Evolutionary conservation across 2,797 vertebrate species (phyloP).

Genomic region (Sylvia borin): DNA sequence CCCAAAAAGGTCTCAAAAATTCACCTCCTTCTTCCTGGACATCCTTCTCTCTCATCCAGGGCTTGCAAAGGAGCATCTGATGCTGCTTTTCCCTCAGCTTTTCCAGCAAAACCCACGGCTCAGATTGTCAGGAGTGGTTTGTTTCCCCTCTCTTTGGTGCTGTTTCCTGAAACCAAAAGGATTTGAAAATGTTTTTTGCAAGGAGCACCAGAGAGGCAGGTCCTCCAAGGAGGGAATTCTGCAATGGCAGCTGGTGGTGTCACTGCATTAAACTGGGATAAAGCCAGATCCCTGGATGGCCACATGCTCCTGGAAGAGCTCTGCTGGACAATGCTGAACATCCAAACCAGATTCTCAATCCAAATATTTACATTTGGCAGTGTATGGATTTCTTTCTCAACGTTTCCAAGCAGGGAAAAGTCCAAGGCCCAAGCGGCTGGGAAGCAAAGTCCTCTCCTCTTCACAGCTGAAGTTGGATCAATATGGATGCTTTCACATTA

Average conservation of each 20-base stretch:
- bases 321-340: not conserved
- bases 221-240: not conserved
- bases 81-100: not conserved
- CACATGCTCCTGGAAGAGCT: not conserved
- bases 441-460: not conserved
- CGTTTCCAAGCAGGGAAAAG: not conserved
- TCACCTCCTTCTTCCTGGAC: not conserved
- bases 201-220: not conserved
- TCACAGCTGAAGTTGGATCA: not conserved
- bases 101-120: not conserved
- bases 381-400: not conserved
- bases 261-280: rapidly evolving
- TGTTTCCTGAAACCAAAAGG: not conserved
- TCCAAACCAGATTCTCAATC: not conserved
- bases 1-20: not conserved
- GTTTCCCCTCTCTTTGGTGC: not conserved
- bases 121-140: not conserved
- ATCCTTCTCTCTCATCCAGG: not conserved
- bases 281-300: not conserved
- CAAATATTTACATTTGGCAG: not conserved
- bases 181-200: not conserved
- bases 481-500: rapidly evolving
- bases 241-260: not conserved
- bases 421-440: rapidly evolving
- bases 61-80: not conserved